Base-by-base conservation (phyloP, 2,797 vertebrate species). In the Nannoperca australis region DNA sequence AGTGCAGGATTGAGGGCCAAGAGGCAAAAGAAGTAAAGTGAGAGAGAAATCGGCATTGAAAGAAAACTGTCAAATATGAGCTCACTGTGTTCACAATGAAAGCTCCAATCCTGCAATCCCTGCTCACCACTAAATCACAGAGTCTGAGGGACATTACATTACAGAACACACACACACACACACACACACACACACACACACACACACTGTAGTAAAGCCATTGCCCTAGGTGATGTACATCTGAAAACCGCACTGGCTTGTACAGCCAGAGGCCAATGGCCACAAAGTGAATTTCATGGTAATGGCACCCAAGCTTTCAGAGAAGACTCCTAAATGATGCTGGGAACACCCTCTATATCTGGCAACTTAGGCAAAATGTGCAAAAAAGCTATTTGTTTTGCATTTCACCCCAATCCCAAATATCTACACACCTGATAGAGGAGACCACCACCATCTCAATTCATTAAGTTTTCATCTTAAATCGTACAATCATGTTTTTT, bases 251-350 rank as follows among this genome's bases (percentile, higher is more conserved):
- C 72, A 24, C n/a, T 20, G 32, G 51, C 73, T 73, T 75, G 76
- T 84, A 79, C 82, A 78, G 81, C 84, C 81, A 81, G 77, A 83
- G 84, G 88, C 84, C 55, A 2, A 61, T 67, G 73, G 80, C 84
- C 88, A 77, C 77, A 67, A 66, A 79, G 62, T 80, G 75, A 78
- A 76, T 75, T 70, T 59, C 47, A 74, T 54, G 3, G 69, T 47
- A 56, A 73, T 9, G 55, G 71, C 32, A 51, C 20, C 20, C 40
- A 24, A 40, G 73, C 51, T 71, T 80, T 76, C 69, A 42, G 62
- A 49, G 60, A 76, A 51, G 38, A 65, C 45, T 60, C 66, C 30
- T 18, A 53, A 82, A 74, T 0, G 13, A 74, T 0, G 13, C n/a
- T 60, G 32, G 17, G 34, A 47, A 47, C 62, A 54, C 20, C n/a